Base-by-base conservation (phyloP, 1,140 invertebrate genomes). In the Halesus radiatus region DNA sequence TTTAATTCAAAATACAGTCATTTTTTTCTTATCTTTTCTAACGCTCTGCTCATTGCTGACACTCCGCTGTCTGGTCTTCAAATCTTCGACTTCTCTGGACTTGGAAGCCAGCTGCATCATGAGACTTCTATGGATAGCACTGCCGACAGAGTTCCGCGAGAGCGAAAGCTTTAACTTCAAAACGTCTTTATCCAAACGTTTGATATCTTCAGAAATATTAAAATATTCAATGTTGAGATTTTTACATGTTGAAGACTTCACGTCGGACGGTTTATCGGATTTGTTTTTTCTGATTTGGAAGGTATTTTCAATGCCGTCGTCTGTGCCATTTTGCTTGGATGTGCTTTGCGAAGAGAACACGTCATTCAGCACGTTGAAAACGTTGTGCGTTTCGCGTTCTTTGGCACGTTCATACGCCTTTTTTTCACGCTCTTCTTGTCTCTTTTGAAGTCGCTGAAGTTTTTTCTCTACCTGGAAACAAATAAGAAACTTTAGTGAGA, bases 301-400 rank as follows among this genome's bases (percentile, higher is more conserved):
- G 15, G 50, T 10, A 20, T 37, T 20, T 15, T 22, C 26, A 45
- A 13, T 13, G 80, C 32, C 26, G 23, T 88, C 85, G 15, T 85
- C n/a, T 32, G 81, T 32, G 37, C 62, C 76, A 78, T 83, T 84
- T 6, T 78, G 22, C 23, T 80, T 86, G 85, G 54, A 81, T n/a
- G 81, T 84, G 84, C 66, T 45, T 62, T 86, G 84, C 0, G 87
- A 87, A 16, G 88, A 84, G 3, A 97, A 86, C 70, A 92, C 93
- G 52, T 90, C 91, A 85, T 97, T 97, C 13, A 97, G 91, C 85
- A 97, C 95, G 85, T 94, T 93, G 87, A 97, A 97, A 13, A 97
- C 92, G 87, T 94, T 91, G 70, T 88, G 89, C 82, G 89, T 87
- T 80, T 92, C 89, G 8, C 87, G 88, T 77, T 92, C 87, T 56